Conservation (phyloP, 2,797 vertebrate genomes). For the Melanotaenia boesemani region DNA sequence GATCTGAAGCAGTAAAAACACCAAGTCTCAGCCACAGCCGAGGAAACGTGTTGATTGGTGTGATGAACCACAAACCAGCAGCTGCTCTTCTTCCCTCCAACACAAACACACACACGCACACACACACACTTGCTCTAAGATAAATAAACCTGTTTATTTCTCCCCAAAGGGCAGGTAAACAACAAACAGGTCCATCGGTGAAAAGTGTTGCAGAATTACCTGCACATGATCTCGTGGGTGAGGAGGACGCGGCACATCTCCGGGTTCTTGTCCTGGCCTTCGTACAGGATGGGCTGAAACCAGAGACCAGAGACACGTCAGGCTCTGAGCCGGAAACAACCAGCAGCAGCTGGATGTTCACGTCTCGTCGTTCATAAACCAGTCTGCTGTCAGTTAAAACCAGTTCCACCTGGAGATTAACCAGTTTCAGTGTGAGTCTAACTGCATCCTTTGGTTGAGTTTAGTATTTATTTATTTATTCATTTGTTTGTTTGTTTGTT, state of each 20-base stretch:
- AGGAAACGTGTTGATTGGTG: conserved; percentile 76
- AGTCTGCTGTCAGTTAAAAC: too few relatives aligned
- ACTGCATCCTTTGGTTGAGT: too few relatives aligned
- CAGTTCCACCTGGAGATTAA: background rate
- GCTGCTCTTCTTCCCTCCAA: conserved; percentile 46
- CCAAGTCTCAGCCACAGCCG: conserved; percentile 50
- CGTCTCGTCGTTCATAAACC: too few relatives aligned
- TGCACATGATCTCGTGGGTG: conserved; percentile 97
- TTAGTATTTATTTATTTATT: too few relatives aligned
- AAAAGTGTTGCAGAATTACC: conserved; percentile 72
- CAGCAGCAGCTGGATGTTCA: too few relatives aligned
- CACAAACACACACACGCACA: conserved; percentile 19
- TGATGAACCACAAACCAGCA: conserved; percentile 60
- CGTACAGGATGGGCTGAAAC: conserved; percentile 90
- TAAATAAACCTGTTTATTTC: background rate
- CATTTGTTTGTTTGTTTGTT: too few relatives aligned
- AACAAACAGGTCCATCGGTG: too few relatives aligned
- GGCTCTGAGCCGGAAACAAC: too few relatives aligned
- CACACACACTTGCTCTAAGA: background rate
- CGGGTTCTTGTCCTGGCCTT: too few relatives aligned
- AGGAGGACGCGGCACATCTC: conserved; percentile 94
- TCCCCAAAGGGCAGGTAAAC: too few relatives aligned
- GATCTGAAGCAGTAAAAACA: conserved; percentile 60
- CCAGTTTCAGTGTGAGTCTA: too few relatives aligned
- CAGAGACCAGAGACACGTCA: background rate